A percentile compares a stretch with the other conserved stretches of the same genome.
phyloP scores from a whole-genome alignment of 2,888 invertebrate genomes.

The Tridacna gigas region DNA sequence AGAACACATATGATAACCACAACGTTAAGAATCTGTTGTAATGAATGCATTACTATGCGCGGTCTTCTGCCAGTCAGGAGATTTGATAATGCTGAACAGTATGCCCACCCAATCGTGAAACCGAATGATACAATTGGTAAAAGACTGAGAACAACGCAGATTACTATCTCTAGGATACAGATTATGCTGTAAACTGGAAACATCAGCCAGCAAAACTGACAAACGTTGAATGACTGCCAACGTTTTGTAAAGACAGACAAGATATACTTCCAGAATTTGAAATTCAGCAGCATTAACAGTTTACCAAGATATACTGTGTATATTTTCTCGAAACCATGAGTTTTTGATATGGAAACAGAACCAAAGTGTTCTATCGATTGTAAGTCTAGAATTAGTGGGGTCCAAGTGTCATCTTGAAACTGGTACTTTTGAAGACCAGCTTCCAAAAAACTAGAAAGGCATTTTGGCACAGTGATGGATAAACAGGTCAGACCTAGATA shows the following conservation, averaged over 20 bases:
- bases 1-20: not conserved
- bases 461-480: constrained; percentile 42
- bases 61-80: not conserved
- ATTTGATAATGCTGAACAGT: constrained; percentile 12
- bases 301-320: constrained; percentile 46
- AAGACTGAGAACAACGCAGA: constrained; percentile 46
- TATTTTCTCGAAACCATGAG: constrained; percentile 46
- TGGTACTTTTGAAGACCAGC: constrained; percentile 30
- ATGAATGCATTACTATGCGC: no score
- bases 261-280: constrained; percentile 53
- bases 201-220: not conserved
- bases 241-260: constrained; percentile 33
- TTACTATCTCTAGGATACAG: constrained; percentile 42
- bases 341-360: constrained; percentile 22
- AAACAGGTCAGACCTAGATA: constrained; percentile 44
- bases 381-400: constrained; percentile 8
- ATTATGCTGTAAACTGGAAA: constrained; percentile 42
- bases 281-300: constrained; percentile 61
- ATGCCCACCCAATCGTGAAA: constrained; percentile 43
- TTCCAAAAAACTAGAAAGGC: constrained; percentile 38
- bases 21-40: not conserved
- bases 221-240: constrained; percentile 1
- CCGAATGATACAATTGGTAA: constrained; percentile 53
- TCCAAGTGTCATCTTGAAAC: not conserved
- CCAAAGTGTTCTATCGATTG: constrained; percentile 38